phyloP scores from a whole-genome alignment of 2,888 invertebrate species.

The Andricus curvator region DNA sequence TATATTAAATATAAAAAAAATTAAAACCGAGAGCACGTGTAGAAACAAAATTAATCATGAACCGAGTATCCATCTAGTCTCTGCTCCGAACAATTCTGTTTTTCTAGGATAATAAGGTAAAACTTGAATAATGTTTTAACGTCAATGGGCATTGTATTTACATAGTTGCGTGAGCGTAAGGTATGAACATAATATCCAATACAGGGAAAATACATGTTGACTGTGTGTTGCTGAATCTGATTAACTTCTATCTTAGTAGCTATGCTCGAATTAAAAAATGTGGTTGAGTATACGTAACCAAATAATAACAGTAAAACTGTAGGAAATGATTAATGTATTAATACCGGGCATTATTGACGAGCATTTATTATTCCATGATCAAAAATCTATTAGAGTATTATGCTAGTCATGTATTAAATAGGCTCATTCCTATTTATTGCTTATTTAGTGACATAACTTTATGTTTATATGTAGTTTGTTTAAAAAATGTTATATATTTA shows the following conservation, averaged over 20 bases:
- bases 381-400: neutral
- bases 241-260: neutral
- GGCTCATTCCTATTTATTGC: neutral
- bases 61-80: neutral
- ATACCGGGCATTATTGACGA: neutral
- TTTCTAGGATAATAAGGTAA: neutral
- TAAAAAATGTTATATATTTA: conserved; percentile 46
- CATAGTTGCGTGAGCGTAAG: neutral
- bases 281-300: neutral
- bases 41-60: neutral
- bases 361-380: conserved; percentile 4
- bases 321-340: neutral
- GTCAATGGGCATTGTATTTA: neutral
- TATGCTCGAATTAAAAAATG: neutral
- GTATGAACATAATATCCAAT: neutral
- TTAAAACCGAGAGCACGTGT: no score
- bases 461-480: conserved; percentile 16
- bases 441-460: neutral
- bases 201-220: neutral
- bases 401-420: neutral
- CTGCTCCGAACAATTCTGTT: neutral
- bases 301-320: neutral
- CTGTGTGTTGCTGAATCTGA: neutral
- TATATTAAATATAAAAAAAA: no score
- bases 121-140: neutral